Percentiles rank a stretch among this genome's conserved stretches.
phyloP scores from a whole-genome alignment of 2,113 vertebrate genomes.

The Ageneiosus marmoratus region DNA sequence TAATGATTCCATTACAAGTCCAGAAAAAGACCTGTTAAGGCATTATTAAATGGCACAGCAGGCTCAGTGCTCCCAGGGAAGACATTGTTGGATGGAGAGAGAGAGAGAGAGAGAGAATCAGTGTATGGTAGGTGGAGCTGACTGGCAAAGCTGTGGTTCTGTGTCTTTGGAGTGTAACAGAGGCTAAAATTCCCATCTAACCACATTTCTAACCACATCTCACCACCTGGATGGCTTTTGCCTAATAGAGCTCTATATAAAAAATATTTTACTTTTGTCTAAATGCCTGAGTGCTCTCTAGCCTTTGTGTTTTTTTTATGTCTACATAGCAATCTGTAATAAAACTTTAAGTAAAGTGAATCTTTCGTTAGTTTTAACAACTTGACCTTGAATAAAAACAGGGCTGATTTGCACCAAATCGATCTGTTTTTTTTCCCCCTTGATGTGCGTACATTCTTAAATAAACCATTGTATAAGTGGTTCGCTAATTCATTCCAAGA shows the following conservation, averaged over 20 bases:
- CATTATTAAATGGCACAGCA: constrained; percentile 39
- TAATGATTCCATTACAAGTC: constrained; percentile 44
- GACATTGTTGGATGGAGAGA: neutral
- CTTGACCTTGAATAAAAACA: neutral
- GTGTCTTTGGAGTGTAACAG: no score
- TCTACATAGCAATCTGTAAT: neutral
- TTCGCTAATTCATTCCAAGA: constrained; percentile 1
- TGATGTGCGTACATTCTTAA: neutral
- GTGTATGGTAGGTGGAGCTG: neutral
- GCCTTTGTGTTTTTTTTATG: neutral
- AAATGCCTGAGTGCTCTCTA: neutral
- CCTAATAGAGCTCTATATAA: neutral
- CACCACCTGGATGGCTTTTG: neutral
- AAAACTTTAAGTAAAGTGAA: neutral
- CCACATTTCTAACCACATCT: constrained; percentile 11
- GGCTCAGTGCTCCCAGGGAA: constrained; percentile 14
- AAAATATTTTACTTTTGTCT: no score
- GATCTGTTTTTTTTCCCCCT: neutral
- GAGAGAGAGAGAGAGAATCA: neutral
- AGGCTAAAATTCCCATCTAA: neutral
- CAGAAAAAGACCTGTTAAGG: constrained; percentile 26
- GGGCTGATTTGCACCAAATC: neutral
- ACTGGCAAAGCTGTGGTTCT: neutral
- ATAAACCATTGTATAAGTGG: neutral
- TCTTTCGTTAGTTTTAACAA: neutral